phyloP scores from a whole-genome alignment of 2,888 invertebrate species.

The Listrodromus nycthemerus region DNA sequence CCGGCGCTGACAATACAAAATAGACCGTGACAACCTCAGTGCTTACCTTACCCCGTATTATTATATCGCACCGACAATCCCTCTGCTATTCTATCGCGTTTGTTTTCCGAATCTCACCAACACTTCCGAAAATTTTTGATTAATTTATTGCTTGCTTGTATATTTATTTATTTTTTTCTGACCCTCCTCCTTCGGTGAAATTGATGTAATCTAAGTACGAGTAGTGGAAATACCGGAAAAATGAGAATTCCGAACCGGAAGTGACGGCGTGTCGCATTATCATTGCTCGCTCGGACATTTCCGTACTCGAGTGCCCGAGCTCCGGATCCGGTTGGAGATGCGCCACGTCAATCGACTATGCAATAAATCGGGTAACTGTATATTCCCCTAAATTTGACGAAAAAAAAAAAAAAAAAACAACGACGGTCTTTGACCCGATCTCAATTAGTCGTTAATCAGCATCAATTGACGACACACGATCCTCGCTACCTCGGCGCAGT shows the following conservation, averaged over 20 bases:
- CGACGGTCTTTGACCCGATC: conserved; percentile 30
- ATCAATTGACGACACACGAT: conserved; percentile 48
- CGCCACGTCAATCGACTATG: not conserved
- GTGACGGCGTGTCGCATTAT: not conserved
- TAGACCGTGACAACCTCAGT: conserved; percentile 56
- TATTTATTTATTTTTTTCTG: too few relatives aligned
- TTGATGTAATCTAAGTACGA: too few relatives aligned
- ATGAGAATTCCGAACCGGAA: not conserved
- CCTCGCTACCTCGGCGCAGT: conserved; percentile 9
- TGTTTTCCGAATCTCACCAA: not conserved
- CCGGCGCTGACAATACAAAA: conserved; percentile 60
- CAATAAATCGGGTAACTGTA: conserved; percentile 20
- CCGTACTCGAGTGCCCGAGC: not conserved
- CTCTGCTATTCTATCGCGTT: not conserved
- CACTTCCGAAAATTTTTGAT: not conserved
- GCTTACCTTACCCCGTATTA: not conserved
- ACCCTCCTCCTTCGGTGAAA: too few relatives aligned
- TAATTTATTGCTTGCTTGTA: too few relatives aligned
- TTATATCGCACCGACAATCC: not conserved
- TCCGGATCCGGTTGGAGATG: not conserved
- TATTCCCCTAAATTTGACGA: not conserved
- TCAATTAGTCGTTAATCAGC: conserved; percentile 53
- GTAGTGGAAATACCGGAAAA: not conserved
- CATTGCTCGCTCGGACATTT: not conserved
- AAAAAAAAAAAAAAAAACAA: not conserved